phyloP scores from a whole-genome alignment of 23 tunicate species.

The Halocynthia roretzi region DNA sequence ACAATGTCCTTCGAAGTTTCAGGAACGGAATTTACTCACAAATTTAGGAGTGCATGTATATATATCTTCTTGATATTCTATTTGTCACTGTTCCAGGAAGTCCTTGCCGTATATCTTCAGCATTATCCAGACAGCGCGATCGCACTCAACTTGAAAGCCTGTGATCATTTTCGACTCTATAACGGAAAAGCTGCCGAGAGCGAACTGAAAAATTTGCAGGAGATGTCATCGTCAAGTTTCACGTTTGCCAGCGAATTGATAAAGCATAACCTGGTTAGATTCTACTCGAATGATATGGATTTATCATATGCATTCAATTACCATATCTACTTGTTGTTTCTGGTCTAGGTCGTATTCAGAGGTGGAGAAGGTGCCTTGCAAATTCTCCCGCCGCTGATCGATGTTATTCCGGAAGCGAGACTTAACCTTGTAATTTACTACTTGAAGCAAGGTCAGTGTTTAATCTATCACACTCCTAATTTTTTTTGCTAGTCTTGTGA shows the following conservation, averaged over 20 bases:
- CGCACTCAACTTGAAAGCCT: conserved; percentile 92
- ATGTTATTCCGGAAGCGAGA: conserved; percentile 95
- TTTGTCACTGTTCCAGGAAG: conserved; percentile 56
- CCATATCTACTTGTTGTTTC: background rate
- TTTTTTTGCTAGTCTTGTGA: background rate
- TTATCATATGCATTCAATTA: background rate
- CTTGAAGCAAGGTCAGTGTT: conserved; percentile 65
- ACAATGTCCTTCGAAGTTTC: no score
- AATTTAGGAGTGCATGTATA: no score
- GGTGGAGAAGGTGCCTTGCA: conserved; percentile 95
- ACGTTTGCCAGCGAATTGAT: conserved; percentile 76
- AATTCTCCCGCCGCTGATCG: conserved; percentile 86
- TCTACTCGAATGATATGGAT: background rate
- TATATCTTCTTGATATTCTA: background rate
- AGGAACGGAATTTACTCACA: no score
- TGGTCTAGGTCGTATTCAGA: conserved; percentile 72
- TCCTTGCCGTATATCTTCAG: conserved; percentile 90
- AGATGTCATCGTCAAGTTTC: conserved; percentile 48
- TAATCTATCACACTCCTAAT: no score
- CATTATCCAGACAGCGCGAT: conserved; percentile 86
- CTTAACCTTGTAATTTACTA: conserved; percentile 86
- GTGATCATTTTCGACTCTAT: conserved; percentile 92
- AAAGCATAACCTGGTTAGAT: conserved; percentile 87
- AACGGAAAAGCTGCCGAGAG: conserved; percentile 96
- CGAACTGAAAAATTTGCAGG: conserved; percentile 81